Percentiles rank a stretch among this genome's conserved stretches.
Evolutionary conservation across 2,113 vertebrate species (phyloP).

Genomic region (Nematolebias whitei): DNA sequence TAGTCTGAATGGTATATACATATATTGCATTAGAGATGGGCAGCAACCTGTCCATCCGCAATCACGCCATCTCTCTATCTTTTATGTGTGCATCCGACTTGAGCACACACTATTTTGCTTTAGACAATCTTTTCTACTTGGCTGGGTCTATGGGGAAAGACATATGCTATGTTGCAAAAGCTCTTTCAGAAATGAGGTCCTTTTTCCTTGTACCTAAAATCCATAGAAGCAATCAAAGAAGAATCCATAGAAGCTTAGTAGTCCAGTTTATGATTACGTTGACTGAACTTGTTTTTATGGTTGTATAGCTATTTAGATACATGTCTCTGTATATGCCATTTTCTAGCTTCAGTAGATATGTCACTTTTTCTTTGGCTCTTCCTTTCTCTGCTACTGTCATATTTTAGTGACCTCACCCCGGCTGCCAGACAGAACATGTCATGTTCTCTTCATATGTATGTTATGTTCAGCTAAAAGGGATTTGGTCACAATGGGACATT

Average conservation of each 20-base stretch:
- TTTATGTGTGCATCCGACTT: conserved; percentile 24
- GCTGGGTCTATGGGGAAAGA: conserved; percentile 58
- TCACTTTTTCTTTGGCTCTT: conserved; percentile 32
- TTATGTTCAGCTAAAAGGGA: conserved; percentile 36
- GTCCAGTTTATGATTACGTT: conserved; percentile 29
- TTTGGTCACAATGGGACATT: conserved; percentile 47
- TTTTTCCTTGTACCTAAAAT: conserved; percentile 23
- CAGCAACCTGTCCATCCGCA: conserved; percentile 45
- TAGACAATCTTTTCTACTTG: conserved; percentile 58
- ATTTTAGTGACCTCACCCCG: conserved; percentile 39
- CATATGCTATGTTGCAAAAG: conserved; percentile 68
- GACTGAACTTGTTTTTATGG: conserved; percentile 33
- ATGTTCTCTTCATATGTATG: conserved; percentile 44
- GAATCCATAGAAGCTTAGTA: conserved; percentile 32
- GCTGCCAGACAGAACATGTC: conserved; percentile 50
- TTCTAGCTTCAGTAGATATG: conserved; percentile 19
- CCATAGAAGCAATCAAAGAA: conserved; percentile 39
- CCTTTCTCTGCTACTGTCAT: conserved; percentile 31
- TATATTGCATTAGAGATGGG: conserved; percentile 67
- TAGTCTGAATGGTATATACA: conserved; percentile 57
- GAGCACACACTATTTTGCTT: conserved; percentile 36
- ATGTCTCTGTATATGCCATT: conserved; percentile 15
- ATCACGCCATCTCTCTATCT: conserved; percentile 9
- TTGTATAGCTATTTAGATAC: conserved; percentile 15
- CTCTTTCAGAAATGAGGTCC: conserved; percentile 60